Evolutionary conservation across 2,888 invertebrate species (phyloP), one percentile per base, ranked within the genome.

Genomic region (Cremastobaeus sp.): DNA sequence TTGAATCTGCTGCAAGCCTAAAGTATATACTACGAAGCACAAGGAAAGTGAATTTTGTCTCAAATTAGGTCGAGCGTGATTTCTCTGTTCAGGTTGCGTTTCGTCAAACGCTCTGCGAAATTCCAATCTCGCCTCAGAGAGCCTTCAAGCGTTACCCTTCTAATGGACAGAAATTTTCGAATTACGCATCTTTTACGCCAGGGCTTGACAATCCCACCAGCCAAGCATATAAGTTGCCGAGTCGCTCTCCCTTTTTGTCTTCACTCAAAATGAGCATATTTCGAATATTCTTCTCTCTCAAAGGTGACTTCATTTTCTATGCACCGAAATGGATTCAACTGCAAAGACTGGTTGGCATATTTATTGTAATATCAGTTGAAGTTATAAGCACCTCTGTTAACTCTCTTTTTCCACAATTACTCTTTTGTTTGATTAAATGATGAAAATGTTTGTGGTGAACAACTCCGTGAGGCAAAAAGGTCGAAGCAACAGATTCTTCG

Each of bases 1-100:
- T 69, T 54, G 54, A 69, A 69, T 62, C 21, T 47, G 25, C 9
- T 21, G 35, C 47, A 14, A 47, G 39, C 55, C 55, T 41, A 62
- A 70, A 62, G 35, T n/a, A n/a, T 55, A 28, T 35, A 30, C 48
- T 34, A 55, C 15, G 43, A 64, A 71, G 57, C 64, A 57, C 39
- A 55, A 30, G 48, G 37, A 20, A 57, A 62, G 62, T 64, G 21
- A 64, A 71, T 64, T 57, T 64, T 35, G 47, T 57, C 11, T 20
- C 8, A 50, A 71, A 64, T 62, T 71, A 71, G 70, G 70, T 71
- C 64, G 57, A 71, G 50, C 55, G 45, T 50, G 62, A 64, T 55
- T 70, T 70, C 55, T 62, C 55, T 21, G 25, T 28, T 48, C 34
- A 30, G 15, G 43, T 45, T 35, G 52, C 66, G 47, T 62, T 62